Evolutionary conservation across 2,797 vertebrate genomes (phyloP), one percentile per base, ranked within the genome.

Genomic region (Semotilus atromaculatus): DNA sequence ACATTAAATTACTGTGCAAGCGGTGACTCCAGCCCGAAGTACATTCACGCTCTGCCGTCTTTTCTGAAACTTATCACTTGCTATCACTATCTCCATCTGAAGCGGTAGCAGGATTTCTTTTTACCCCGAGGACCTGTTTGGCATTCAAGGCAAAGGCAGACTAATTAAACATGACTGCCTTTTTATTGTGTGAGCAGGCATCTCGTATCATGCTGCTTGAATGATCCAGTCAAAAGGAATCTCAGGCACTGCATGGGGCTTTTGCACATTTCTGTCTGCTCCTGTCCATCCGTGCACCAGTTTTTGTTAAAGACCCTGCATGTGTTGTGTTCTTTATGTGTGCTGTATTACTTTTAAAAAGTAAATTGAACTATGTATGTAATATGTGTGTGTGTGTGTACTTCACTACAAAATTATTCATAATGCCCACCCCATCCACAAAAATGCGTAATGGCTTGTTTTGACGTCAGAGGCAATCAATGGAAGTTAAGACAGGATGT

Each of bases 181-280:
- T 85, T 79, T 70, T 79, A 84, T 72, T 72, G 82, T 53, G 53
- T 40, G 80, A 76, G 60, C 36, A 7, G 38, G 74, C 85, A 31
- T 79, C 71, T 67, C 55, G 11, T 82, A 76, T 68, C 68, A 83
- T 64, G 90, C 90, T 88, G 79, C 88, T 91, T 91, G 86, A 90
- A 45, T 88, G 76, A 60, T 86, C 53, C 72, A 82, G 84, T 87
- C 77, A 86, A 67, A 86, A 82, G 80, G 86, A 84, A 85, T 85
- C 71, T 76, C 84, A 88, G 53, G 71, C 48, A 68, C 55, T 82
- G 75, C 55, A 51, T 64, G 55, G 34, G 21, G 38, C 48, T 43
- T 83, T 55, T 70, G 70, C 70, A 73, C 26, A 34, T 70, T 78
- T 76, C 29, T 70, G 29, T 55, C 18, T 66, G 58, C 58, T 53